Percentiles rank a stretch among this genome's conserved stretches.
Conservation (phyloP, 1,140 invertebrate species). For the Atta colombica region DNA sequence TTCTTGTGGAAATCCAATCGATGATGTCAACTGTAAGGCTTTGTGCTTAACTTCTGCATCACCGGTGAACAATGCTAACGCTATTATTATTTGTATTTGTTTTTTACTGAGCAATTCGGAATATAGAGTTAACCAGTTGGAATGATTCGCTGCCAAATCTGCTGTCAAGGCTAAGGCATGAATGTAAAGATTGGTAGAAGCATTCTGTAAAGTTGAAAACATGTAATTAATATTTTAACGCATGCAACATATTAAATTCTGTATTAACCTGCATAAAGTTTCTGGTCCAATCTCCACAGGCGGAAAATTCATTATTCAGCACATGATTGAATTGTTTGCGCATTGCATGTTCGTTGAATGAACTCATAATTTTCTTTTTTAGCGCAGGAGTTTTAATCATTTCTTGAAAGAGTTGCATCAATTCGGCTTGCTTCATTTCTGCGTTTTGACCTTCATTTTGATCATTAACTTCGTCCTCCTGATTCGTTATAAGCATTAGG, state of each 20-base stretch:
- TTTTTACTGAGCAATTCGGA: conserved; percentile 84
- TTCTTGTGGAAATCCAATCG: conserved; percentile 84
- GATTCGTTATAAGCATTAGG: conserved; percentile 78
- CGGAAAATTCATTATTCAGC: conserved; percentile 68
- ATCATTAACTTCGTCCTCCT: conserved; percentile 72
- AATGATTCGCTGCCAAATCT: conserved; percentile 84
- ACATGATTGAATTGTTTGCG: conserved; percentile 77
- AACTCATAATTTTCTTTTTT: conserved; percentile 79
- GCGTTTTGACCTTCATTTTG: conserved; percentile 62
- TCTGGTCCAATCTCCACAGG: conserved; percentile 73
- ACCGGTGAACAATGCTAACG: conserved; percentile 86
- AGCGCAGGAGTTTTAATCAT: conserved; percentile 82
- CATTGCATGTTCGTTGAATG: conserved; percentile 81
- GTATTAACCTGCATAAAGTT: conserved; percentile 78
- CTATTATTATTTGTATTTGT: conserved; percentile 87
- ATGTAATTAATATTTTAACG: conserved; percentile 3
- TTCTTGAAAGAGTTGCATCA: conserved; percentile 86
- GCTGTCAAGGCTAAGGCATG: conserved; percentile 85
- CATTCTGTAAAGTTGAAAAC: conserved; percentile 76
- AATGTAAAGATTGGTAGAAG: conserved; percentile 84
- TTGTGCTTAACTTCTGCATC: conserved; percentile 85
- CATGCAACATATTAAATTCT: conserved; percentile 18
- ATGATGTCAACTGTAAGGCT: conserved; percentile 84
- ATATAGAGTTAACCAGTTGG: conserved; percentile 85
- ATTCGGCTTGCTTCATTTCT: conserved; percentile 79